Base-by-base conservation (phyloP, 2,113 vertebrate genomes). In the Lepisosteus oculatus region DNA sequence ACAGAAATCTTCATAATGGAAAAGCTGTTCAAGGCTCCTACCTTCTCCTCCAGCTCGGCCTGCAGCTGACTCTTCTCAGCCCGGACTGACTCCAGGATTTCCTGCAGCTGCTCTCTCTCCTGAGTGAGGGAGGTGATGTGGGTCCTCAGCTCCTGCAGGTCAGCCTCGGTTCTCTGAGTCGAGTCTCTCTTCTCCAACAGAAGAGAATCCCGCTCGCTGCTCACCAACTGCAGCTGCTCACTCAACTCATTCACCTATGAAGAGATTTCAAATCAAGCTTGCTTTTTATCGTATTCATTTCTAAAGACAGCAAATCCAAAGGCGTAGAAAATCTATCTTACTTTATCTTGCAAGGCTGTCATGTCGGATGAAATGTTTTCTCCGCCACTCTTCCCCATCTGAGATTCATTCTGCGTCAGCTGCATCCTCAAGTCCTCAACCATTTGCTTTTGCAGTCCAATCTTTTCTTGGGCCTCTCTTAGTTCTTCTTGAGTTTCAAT, bases 401-500 rank as follows among this genome's bases (percentile, higher is more conserved):
- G 45, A 0, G 61, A 45, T 69, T 79, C 61, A 6, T 71, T 14
- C 17, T 63, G 65, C n/a, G 8, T 56, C 11, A 63, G 72, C 13
- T 65, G 69, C n/a, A 29, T 44, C 15, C 77, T 62, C 5, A 77
- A 29, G 3, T 73, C 62, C 0, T 1, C 3, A 1, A 81, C 7
- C 7, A 72, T 74, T 0, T 70, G 68, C 65, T 84, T 61, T 0
- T 77, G 77, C 8, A 13, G 59, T 8, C 73, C 74, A 13, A 76
- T 65, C 11, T 72, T 72, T 8, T 77, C 75, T 2, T 77, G 73
- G 9, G 75, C 69, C 0, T 6, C 43, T 72, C 77, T 61, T 55
- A 85, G 68, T 65, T 83, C 84, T 5, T 77, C 79, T 65, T 85
- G 84, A 72, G 74, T 81, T 61, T 84, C 77, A 5, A 81, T 84